Conservation (phyloP, 2,888 invertebrate species). For the Drosophila atroscutellata region DNA sequence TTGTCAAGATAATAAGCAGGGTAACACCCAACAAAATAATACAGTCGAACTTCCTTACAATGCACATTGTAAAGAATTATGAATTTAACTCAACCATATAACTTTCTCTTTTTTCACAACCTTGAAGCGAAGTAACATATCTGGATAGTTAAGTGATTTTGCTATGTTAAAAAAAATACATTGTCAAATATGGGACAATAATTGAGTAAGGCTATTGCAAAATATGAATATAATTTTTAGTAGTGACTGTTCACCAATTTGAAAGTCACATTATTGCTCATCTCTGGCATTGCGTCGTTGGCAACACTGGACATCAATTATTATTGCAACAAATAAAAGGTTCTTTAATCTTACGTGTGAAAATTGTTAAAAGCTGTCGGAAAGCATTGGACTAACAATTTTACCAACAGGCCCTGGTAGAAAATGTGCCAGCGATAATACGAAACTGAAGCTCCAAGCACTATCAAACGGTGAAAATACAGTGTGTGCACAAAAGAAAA, state of each 20-base stretch:
- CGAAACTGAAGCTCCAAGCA: constrained; percentile 15
- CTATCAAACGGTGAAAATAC: constrained; percentile 36
- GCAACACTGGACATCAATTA: constrained; percentile 46
- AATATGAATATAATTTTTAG: neutral
- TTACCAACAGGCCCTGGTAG: constrained; percentile 9
- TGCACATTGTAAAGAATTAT: neutral
- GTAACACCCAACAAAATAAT: neutral
- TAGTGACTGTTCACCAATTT: constrained; percentile 21
- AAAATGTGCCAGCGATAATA: constrained; percentile 58
- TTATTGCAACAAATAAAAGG: constrained; percentile 56
- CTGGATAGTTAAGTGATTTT: neutral
- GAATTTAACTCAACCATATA: neutral
- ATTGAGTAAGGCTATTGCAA: neutral
- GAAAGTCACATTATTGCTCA: constrained; percentile 23
- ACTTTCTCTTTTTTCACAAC: neutral
- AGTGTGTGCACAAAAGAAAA: constrained; percentile 60
- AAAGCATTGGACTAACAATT: constrained; percentile 15
- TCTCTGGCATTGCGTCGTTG: constrained; percentile 23
- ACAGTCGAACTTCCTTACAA: neutral
- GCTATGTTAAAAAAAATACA: neutral
- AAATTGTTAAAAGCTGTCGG: constrained; percentile 39
- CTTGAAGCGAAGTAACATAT: neutral
- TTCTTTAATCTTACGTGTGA: constrained; percentile 71
- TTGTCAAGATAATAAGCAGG: neutral
- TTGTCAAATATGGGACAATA: neutral